These are phyloP conservation scores for Drosophila parabipectinata DNA, from an alignment of 1,140 invertebrate genomes.

Conservation along the genomic window DNA sequence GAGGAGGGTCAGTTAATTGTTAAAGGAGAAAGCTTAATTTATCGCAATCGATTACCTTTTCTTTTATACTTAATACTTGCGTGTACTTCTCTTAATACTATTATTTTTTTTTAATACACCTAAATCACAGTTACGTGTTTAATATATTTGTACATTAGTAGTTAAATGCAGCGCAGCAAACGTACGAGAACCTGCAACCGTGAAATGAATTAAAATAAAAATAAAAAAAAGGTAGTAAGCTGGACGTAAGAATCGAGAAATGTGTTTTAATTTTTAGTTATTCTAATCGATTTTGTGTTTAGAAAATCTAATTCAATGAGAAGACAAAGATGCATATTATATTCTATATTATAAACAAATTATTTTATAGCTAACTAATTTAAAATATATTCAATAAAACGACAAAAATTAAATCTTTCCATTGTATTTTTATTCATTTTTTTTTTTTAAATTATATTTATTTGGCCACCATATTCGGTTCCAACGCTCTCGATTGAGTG, in stretches of 20 bases:
- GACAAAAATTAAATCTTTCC: slow-evolving; percentile 16
- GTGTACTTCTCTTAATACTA: slow-evolving; percentile 52
- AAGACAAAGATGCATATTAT: slow-evolving; percentile 58
- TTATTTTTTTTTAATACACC: slow-evolving; percentile 46
- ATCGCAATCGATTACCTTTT: slow-evolving; percentile 52
- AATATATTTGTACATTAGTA: slow-evolving; percentile 63
- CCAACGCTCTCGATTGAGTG: no score
- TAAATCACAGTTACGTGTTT: slow-evolving; percentile 44
- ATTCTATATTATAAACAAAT: slow-evolving; percentile 65
- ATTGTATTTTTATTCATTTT: no score
- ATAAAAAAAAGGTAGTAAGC: slow-evolving; percentile 1
- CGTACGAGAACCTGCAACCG: slow-evolving; percentile 1
- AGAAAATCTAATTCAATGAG: slow-evolving; percentile 21
- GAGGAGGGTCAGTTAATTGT: slow-evolving; percentile 63
- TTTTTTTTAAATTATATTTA: no score
- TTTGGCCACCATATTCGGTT: no score
- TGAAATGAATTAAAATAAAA: slow-evolving; percentile 4
- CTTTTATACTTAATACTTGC: slow-evolving; percentile 48
- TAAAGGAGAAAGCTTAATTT: slow-evolving; percentile 57
- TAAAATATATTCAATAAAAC: slow-evolving; percentile 77
- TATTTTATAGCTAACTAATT: slow-evolving; percentile 80
- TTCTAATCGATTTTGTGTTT: slow-evolving; percentile 62
- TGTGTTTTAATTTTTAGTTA: slow-evolving; percentile 58
- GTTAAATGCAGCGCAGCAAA: slow-evolving; percentile 42
- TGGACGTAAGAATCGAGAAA: slow-evolving; percentile 24